Conservation (phyloP, 2,113 vertebrate species). For the Eudyptes chrysolophus region DNA sequence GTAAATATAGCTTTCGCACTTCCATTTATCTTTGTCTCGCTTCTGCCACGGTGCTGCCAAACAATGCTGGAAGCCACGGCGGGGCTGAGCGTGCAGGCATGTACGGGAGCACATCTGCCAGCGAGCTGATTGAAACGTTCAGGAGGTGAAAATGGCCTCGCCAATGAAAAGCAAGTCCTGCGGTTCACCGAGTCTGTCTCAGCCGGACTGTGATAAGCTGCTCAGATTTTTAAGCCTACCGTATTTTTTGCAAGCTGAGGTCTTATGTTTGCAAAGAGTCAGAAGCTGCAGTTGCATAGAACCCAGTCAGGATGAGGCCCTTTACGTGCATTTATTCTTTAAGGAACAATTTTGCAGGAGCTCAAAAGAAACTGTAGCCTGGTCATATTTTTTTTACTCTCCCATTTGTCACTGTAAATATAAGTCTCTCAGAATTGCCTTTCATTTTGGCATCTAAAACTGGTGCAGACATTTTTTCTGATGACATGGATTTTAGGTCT, state of each 20-base stretch:
- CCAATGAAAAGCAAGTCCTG: not conserved
- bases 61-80: not conserved
- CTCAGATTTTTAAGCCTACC: not conserved
- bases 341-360: not conserved
- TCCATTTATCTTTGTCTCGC: slow-evolving; percentile 17
- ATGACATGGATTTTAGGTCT: not conserved
- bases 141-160: not conserved
- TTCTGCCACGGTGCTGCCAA: not conserved
- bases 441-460: not conserved
- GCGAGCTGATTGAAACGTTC: not conserved
- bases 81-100: not conserved
- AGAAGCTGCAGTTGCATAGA: not conserved
- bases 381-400: not conserved
- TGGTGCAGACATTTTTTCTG: not conserved
- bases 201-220: rapidly evolving
- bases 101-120: not conserved
- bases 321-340: not conserved
- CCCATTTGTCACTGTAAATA: not conserved
- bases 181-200: not conserved
- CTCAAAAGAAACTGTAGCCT: not conserved
- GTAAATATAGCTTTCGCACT: not conserved
- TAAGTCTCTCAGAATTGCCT: not conserved
- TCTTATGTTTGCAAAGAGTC: not conserved
- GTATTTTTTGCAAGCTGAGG: not conserved
- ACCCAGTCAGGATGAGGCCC: not conserved